A percentile compares a stretch with the other conserved stretches of the same genome.
phyloP scores from a whole-genome alignment of 2,797 vertebrate species.

The Sebastes reedi region DNA sequence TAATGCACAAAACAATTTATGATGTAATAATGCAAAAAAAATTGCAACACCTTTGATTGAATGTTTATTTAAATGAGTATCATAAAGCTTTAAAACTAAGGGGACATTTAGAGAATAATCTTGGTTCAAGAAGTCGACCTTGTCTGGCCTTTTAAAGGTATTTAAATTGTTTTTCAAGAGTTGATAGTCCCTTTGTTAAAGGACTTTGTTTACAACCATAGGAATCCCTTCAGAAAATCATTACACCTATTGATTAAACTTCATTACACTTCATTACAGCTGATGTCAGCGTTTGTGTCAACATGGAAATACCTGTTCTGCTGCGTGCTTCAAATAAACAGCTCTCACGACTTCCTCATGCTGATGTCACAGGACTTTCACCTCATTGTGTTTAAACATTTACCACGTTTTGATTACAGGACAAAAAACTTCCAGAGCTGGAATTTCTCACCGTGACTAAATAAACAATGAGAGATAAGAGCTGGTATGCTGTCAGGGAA shows the following conservation, averaged over 20 bases:
- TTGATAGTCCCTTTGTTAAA: neutral
- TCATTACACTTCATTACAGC: neutral
- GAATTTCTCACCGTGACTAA: slow-evolving; percentile 6
- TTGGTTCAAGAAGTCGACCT: neutral
- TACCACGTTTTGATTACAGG: neutral
- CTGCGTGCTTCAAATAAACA: neutral
- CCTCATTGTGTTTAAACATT: neutral
- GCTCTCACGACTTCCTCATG: slow-evolving; percentile 1
- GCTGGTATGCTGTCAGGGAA: neutral
- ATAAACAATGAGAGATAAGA: slow-evolving; percentile 11
- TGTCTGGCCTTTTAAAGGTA: neutral
- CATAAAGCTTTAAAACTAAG: neutral
- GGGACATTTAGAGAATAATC: neutral
- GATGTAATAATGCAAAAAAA: neutral
- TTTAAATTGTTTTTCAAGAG: neutral
- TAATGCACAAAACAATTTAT: neutral
- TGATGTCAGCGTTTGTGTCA: neutral
- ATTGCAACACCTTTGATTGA: neutral
- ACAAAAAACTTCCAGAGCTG: slow-evolving; percentile 13
- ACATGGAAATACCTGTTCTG: slow-evolving; percentile 20
- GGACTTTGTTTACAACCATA: neutral
- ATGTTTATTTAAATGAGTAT: too few species aligned
- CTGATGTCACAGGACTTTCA: slow-evolving; percentile 23
- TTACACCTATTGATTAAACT: neutral
- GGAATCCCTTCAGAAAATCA: neutral